phyloP scores from a whole-genome alignment of 2,113 vertebrate genomes.

The Thamnaconus septentrionalis region DNA sequence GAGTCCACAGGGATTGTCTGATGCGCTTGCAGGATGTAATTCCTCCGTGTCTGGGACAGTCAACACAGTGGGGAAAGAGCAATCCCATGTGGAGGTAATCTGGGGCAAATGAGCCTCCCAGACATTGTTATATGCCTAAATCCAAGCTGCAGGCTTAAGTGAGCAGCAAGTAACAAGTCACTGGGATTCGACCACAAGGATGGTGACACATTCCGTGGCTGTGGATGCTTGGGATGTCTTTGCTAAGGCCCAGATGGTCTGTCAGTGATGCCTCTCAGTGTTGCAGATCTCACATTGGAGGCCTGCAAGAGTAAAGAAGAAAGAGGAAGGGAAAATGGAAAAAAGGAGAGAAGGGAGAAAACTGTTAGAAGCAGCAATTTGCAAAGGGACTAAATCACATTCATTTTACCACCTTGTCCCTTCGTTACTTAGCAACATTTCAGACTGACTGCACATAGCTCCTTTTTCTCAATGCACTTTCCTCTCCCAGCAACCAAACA shows the following conservation, averaged over 20 bases:
- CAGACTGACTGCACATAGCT: constrained; percentile 72
- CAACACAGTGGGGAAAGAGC: constrained; percentile 43
- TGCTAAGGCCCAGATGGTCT: constrained; percentile 44
- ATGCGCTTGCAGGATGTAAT: constrained; percentile 25
- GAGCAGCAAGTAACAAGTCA: constrained; percentile 58
- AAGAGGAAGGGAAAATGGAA: constrained; percentile 22
- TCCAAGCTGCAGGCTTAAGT: constrained; percentile 46
- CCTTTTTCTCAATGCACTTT: constrained; percentile 55
- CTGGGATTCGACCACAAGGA: constrained; percentile 60
- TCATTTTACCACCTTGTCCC: constrained; percentile 68
- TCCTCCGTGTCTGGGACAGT: constrained; percentile 30
- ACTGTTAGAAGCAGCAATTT: constrained; percentile 69
- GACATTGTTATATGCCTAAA: constrained; percentile 63
- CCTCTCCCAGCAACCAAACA: constrained; percentile 46
- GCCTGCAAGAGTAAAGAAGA: constrained; percentile 59
- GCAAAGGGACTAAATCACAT: constrained; percentile 67
- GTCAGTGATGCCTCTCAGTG: constrained; percentile 62
- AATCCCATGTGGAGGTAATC: constrained; percentile 51
- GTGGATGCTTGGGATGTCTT: constrained; percentile 66
- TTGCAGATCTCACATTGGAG: constrained; percentile 60
- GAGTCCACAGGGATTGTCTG: constrained; percentile 15
- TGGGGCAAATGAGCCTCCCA: constrained; percentile 52
- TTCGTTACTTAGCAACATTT: constrained; percentile 78
- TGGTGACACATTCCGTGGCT: constrained; percentile 63
- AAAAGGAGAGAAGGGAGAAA: constrained; percentile 49